A percentile compares a stretch with the other conserved stretches of the same genome.
phyloP scores from a whole-genome alignment of 2,113 vertebrate species.

The Orientallactaga bullata region DNA sequence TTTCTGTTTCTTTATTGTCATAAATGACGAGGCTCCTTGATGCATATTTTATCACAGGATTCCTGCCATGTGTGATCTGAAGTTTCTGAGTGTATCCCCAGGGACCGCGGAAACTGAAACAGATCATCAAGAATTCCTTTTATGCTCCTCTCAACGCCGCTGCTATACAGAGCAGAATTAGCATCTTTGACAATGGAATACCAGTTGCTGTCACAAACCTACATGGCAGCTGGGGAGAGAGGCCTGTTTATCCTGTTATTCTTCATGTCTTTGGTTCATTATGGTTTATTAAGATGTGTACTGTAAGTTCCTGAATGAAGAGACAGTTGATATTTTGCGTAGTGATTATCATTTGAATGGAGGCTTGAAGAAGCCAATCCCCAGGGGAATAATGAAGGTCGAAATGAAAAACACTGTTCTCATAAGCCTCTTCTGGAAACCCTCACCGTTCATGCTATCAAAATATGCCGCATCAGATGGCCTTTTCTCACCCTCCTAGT shows the following conservation, averaged over 20 bases:
- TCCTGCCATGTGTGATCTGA: conserved; percentile 89
- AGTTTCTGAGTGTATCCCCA: conserved; percentile 83
- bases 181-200: conserved; percentile 89
- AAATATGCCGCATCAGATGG: conserved; percentile 19
- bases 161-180: conserved; percentile 87
- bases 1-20: conserved; percentile 86
- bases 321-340: conserved; percentile 1
- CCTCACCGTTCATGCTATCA: neutral
- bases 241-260: conserved; percentile 84
- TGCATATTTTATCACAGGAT: conserved; percentile 90
- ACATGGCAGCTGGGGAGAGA: conserved; percentile 85
- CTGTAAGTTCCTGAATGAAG: conserved; percentile 76
- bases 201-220: conserved; percentile 86
- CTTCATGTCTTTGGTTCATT: conserved; percentile 78
- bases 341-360: conserved; percentile 72
- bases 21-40: conserved; percentile 86
- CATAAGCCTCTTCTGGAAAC: conserved; percentile 46
- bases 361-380: conserved; percentile 61
- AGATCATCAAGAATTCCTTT: conserved; percentile 90
- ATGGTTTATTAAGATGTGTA: conserved; percentile 76
- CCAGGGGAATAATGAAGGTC: conserved; percentile 43
- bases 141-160: conserved; percentile 83
- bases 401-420: conserved; percentile 66
- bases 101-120: conserved; percentile 85
- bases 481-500: neutral